Conservation (phyloP, 2,888 invertebrate species). For the Glyphotaelius pellucidus region DNA sequence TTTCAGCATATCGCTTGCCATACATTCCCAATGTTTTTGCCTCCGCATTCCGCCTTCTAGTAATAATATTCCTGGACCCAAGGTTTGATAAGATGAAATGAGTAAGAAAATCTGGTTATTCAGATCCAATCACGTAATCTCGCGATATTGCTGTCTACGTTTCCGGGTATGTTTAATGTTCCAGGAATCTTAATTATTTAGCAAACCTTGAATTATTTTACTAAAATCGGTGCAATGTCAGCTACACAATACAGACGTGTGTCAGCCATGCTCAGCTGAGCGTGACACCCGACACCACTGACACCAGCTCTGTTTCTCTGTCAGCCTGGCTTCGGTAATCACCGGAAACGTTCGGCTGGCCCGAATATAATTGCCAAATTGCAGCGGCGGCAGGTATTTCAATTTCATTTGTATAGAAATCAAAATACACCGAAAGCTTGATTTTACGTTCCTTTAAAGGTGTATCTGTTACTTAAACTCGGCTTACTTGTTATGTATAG, state of each 20-base stretch:
- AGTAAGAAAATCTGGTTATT: neutral
- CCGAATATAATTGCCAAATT: neutral
- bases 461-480: too few relatives aligned
- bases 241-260: neutral
- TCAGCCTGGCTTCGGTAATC: slow-evolving; percentile 36
- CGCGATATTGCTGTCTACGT: neutral
- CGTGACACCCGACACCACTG: neutral
- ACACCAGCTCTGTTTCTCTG: neutral
- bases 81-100: neutral
- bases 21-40: too few relatives aligned
- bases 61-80: neutral
- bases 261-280: slow-evolving; percentile 24
- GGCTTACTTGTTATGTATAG: too few relatives aligned
- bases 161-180: neutral
- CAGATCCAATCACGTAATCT: neutral
- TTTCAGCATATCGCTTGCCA: too few relatives aligned
- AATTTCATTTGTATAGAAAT: neutral
- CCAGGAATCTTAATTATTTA: neutral
- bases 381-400: neutral
- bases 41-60: too few relatives aligned
- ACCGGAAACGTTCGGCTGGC: slow-evolving; percentile 31
- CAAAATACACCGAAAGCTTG: too few relatives aligned
- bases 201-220: neutral
- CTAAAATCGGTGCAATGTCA: neutral
- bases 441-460: too few relatives aligned